Evolutionary conservation across 1,140 invertebrate species (phyloP).

Genomic region (Daktulosphaira vitifoliae): DNA sequence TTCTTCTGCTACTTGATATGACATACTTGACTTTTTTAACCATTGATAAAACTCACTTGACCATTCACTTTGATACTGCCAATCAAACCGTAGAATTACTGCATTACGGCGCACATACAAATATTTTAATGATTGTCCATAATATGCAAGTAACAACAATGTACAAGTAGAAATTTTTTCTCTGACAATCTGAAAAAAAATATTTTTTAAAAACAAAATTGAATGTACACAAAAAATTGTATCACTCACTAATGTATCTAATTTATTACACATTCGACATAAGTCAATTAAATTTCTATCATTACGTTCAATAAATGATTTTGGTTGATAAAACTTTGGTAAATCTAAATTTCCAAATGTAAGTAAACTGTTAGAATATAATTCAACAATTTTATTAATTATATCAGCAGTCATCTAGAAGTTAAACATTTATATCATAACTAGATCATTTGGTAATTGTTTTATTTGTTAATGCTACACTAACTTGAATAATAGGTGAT

Average conservation of each 20-base stretch:
- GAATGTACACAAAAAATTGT: not conserved
- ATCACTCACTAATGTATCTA: constrained; percentile 54
- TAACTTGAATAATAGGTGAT: constrained; percentile 45
- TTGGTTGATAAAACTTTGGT: constrained; percentile 51
- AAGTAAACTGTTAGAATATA: constrained; percentile 50
- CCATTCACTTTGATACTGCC: constrained; percentile 59
- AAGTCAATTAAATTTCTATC: constrained; percentile 55
- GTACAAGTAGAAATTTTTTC: constrained; percentile 73
- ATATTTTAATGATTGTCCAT: constrained; percentile 53
- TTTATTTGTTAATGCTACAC: not conserved
- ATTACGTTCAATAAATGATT: constrained; percentile 55
- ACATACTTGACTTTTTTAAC: constrained; percentile 52
- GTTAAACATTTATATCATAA: not conserved
- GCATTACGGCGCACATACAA: constrained; percentile 65
- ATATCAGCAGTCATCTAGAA: constrained; percentile 45
- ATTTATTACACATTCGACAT: constrained; percentile 51
- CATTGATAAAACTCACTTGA: constrained; percentile 56
- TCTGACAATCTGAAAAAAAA: constrained; percentile 53
- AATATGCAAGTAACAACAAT: constrained; percentile 60
- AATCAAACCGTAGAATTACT: constrained; percentile 60
- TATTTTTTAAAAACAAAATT: not conserved
- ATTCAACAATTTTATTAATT: constrained; percentile 49
- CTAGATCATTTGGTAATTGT: not conserved
- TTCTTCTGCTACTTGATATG: constrained; percentile 55
- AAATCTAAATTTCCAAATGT: constrained; percentile 56